A percentile compares a stretch with the other conserved stretches of the same genome.
phyloP scores from a whole-genome alignment of 2,113 vertebrate species.

The Laticauda colubrina region DNA sequence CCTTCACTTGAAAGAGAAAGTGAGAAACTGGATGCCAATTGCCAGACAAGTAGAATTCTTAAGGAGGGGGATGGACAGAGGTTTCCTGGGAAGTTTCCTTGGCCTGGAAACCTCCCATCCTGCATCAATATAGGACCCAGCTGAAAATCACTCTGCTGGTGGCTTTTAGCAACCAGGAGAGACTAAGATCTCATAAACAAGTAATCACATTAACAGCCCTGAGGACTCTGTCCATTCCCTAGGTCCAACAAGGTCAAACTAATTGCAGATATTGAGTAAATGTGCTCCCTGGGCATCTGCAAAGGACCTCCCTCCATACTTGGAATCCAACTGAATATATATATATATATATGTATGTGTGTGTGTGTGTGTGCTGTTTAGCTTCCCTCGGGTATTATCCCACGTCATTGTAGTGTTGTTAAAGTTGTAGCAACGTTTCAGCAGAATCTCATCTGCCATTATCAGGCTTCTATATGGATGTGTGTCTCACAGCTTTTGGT shows the following conservation, averaged over 20 bases:
- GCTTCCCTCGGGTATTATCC: too few species aligned
- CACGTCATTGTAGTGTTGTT: too few species aligned
- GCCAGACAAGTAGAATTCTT: background rate
- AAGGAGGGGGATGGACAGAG: background rate
- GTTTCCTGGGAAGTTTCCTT: background rate
- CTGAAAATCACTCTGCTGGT: background rate
- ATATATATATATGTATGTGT: too few species aligned
- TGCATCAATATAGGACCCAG: background rate
- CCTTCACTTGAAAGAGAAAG: background rate
- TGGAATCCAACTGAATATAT: background rate
- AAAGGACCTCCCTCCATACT: background rate
- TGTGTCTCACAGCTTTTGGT: too few species aligned
- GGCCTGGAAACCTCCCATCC: background rate
- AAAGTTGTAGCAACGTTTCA: too few species aligned
- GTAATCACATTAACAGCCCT: background rate
- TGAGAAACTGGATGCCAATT: background rate
- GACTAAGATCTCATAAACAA: background rate
- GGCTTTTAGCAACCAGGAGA: background rate
- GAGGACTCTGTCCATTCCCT: background rate
- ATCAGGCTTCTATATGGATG: too few species aligned
- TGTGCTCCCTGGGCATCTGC: background rate
- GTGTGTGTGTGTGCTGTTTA: too few species aligned
- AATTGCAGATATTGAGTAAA: background rate
- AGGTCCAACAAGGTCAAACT: background rate
- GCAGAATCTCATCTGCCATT: too few species aligned